Base-by-base conservation (phyloP, 2,797 vertebrate genomes). In the Hemibagrus guttatus region DNA sequence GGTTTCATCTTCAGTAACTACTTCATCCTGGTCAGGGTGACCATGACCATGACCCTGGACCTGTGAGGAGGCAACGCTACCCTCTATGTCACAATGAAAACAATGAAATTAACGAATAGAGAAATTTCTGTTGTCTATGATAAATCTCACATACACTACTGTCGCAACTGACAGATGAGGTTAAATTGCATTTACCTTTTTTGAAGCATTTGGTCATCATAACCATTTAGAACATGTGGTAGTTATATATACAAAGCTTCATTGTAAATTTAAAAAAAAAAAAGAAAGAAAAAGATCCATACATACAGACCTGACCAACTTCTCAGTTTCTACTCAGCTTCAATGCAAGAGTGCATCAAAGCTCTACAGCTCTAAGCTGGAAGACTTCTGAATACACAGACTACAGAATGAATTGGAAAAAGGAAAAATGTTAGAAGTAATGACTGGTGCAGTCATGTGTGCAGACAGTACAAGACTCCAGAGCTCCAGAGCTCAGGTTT, bases 241-340 rank as follows among this genome's bases (percentile, higher is more conserved):
- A 66, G 17, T 79, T 59, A 54, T 74, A 90, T 81, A 31, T 76
- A 81, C 42, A 78, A 64, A 83, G 42, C 81, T 76, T 82, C 81
- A 21, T 83, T 80, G 66, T 64, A 81, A 83, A 87, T 81, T 81
- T 80, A 64, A 74, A 87, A 87, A 81, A 82, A 16, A 61, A 1
- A 21, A 12, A 69, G 19, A 69, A 26, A 72, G 28, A 26, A 3
- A 49, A 39, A 39, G n/a, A 74, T 72, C 49, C 7, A 26, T 4
- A 26, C 39, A 56, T 49, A 21, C 49, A 87, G 26, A 26, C 28
- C 28, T 58, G 54, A 12, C 19, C 59, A 49, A 58, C 66, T 31
- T 66, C 14, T 63, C 4, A 5, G 75, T 82, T 28, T 39, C 61
- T 58, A 52, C 84, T 88, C 61, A 13, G 54, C 42, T 56, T 59